phyloP scores from a whole-genome alignment of 2,113 vertebrate genomes.

The Semicossyphus pulcher region DNA sequence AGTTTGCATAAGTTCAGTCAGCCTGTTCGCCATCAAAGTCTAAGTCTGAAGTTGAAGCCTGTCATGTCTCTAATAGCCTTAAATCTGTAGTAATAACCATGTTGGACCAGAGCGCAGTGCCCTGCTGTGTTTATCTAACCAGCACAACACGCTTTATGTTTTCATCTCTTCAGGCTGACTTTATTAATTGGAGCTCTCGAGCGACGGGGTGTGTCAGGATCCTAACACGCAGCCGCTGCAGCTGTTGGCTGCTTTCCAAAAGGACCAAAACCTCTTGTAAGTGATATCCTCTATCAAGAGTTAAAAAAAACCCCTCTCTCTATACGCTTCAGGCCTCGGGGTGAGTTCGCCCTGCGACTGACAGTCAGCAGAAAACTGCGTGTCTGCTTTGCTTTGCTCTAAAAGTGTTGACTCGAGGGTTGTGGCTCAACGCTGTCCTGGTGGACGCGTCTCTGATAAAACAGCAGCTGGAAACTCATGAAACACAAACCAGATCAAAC shows the following conservation, averaged over 20 bases:
- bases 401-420: neutral
- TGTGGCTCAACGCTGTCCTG: neutral
- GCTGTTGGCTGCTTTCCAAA: conserved; percentile 68
- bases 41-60: neutral
- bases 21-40: neutral
- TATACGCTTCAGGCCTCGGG: neutral
- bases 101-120: neutral
- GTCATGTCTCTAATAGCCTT: conserved; percentile 19
- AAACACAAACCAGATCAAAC: too few relatives aligned
- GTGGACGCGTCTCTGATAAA: conserved; percentile 8
- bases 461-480: too few relatives aligned
- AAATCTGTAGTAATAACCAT: neutral
- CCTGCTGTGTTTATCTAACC: conserved; percentile 14
- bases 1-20: neutral
- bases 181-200: conserved; percentile 52
- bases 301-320: conserved; percentile 17
- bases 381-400: neutral
- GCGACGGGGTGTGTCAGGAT: conserved; percentile 59
- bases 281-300: conserved; percentile 52
- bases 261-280: conserved; percentile 39
- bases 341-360: neutral
- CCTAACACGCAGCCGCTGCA: conserved; percentile 41
- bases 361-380: conserved; percentile 16
- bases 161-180: conserved; percentile 37
- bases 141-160: conserved; percentile 13